Base-by-base conservation (phyloP, 2,888 invertebrate genomes). In the Polydesmus complanatus region DNA sequence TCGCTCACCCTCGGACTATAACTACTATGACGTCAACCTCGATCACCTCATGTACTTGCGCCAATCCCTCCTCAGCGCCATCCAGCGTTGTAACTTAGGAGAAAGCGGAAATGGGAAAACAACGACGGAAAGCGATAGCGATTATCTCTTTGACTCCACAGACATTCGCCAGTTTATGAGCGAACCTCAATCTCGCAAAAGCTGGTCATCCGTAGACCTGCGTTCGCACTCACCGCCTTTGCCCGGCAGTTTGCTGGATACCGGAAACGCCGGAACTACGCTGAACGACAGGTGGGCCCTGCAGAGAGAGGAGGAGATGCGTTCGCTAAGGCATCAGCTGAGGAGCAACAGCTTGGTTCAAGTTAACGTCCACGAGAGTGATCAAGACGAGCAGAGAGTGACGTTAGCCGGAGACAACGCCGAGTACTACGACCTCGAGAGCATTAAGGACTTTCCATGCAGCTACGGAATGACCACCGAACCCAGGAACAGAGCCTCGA, bases 41-140 rank as follows among this genome's bases (percentile, higher is more conserved):
- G 70, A 70, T 26, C 70, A 71, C 60, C 65, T 70, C 25, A 67
- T 69, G 65, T 67, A 68, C 57, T 64, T 70, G 55, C 64, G 70
- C 5, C 69, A 69, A 62, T 68, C 70, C 1, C 63, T 70, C 26
- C 61, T 71, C 11, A 69, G 68, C 60, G 70, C 70, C 37, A 69
- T 70, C 63, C 68, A 69, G 57, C 68, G 67, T 47, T 70, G 69
- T 61, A 68, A 70, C 25, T 25, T 19, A 23, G 23, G 26, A n/a
- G n/a, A 25, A 50, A 25, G 25, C 37, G 19, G 8, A 27, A 2
- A 25, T 54, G 25, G 50, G 21, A 18, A 23, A 52, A 14, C 51
- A 50, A 27, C 5, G 52, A 8, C 37, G 14, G 14, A 37, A 37
- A 14, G 14, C 5, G 37, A 37, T 14, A 37, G 14, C 37, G 37